phyloP scores from a whole-genome alignment of 2,888 invertebrate species.

The Prenolepis imparis region DNA sequence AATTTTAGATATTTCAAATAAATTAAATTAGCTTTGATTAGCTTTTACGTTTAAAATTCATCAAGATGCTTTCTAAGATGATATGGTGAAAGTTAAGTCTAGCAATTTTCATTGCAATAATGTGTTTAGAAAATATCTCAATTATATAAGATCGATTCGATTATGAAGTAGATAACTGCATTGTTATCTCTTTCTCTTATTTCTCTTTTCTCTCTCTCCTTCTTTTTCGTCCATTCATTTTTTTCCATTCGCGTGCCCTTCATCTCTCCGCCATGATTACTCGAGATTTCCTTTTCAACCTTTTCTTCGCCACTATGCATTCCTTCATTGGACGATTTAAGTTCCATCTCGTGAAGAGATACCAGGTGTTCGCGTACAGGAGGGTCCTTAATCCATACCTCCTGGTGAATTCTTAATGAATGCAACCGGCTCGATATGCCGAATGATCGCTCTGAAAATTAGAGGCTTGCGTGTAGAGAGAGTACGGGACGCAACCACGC shows the following conservation, averaged over 20 bases:
- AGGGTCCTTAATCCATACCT: slow-evolving; percentile 64
- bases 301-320: slow-evolving; percentile 26
- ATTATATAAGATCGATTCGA: slow-evolving; percentile 5
- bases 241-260: slow-evolving; percentile 18
- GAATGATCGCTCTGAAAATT: slow-evolving; percentile 67
- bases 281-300: slow-evolving; percentile 23
- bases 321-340: slow-evolving; percentile 16
- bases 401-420: slow-evolving; percentile 68
- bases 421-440: slow-evolving; percentile 61
- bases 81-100: not conserved
- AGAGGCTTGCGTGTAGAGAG: slow-evolving; percentile 56
- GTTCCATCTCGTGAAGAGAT: slow-evolving; percentile 43
- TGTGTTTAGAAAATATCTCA: not conserved
- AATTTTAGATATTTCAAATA: not conserved
- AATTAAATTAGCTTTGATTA: not conserved
- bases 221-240: slow-evolving; percentile 40
- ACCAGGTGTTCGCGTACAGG: slow-evolving; percentile 63
- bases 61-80: not conserved
- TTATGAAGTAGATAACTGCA: not conserved
- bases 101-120: not conserved
- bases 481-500: slow-evolving; percentile 39
- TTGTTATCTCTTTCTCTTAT: slow-evolving; percentile 19
- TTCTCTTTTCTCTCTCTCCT: slow-evolving; percentile 22
- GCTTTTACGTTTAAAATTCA: not conserved
- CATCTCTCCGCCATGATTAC: slow-evolving; percentile 34